Conservation (phyloP, 2,113 vertebrate genomes). For the human region DNA sequence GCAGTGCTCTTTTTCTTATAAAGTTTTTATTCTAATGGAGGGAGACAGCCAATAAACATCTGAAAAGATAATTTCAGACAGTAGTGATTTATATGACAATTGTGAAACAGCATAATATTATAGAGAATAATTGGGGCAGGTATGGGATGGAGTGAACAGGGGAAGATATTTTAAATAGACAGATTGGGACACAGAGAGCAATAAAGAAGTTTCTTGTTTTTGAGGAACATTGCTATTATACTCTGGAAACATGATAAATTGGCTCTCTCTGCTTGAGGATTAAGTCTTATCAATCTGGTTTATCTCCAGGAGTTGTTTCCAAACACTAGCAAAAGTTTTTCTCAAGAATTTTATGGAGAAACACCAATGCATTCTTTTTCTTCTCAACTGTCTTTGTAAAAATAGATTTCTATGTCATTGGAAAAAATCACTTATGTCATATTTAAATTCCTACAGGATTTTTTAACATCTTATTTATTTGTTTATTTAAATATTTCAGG, state of each 20-base stretch:
- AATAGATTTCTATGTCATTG: neutral
- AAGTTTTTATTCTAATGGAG: neutral
- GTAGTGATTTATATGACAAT: neutral
- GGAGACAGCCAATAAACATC: neutral
- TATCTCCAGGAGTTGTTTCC: constrained; percentile 1
- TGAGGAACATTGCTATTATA: neutral
- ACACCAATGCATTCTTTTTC: neutral
- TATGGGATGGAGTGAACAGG: neutral
- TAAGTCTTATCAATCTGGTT: neutral
- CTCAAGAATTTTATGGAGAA: neutral
- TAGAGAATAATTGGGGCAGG: neutral
- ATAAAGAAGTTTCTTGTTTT: neutral
- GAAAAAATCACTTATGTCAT: neutral
- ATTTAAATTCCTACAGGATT: neutral
- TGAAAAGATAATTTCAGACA: neutral
- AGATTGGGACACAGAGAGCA: neutral
- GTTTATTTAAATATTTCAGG: no score
- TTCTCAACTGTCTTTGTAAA: neutral
- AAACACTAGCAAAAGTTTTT: neutral
- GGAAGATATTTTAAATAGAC: neutral
- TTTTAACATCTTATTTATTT: no score
- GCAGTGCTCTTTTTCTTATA: neutral
- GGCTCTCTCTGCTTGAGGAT: neutral
- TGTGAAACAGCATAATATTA: neutral
- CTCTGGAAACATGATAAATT: neutral